phyloP scores from a whole-genome alignment of 35 echinoderm and acorn worm species.

The Eucidaris tribuloides region DNA sequence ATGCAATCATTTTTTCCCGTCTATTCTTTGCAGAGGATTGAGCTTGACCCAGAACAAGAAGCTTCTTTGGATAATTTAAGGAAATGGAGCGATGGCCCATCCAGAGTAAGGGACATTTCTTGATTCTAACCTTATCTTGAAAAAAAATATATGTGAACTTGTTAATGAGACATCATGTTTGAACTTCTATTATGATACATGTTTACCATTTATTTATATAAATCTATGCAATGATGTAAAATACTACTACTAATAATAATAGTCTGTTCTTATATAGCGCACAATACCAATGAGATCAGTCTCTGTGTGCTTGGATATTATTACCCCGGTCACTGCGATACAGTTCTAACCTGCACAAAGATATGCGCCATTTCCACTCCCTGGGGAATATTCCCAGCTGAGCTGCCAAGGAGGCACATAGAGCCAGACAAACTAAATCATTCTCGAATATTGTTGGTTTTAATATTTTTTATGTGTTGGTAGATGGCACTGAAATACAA shows the following conservation, averaged over 20 bases:
- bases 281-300: too few species aligned
- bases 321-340: too few species aligned
- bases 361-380: too few species aligned
- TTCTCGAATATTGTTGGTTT: neutral
- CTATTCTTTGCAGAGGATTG: constrained; percentile 27
- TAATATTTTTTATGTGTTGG: neutral
- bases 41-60: constrained; percentile 64
- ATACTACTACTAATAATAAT: neutral
- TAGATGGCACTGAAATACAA: neutral
- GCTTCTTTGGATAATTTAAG: constrained; percentile 55
- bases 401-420: too few species aligned
- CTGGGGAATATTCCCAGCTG: too few species aligned
- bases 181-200: neutral
- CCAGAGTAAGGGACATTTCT: constrained; percentile 56
- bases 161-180: neutral
- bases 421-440: too few species aligned
- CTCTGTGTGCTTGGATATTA: too few species aligned
- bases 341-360: too few species aligned
- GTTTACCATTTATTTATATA: neutral
- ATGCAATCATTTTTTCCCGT: neutral
- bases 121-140: neutral
- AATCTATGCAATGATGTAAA: neutral
- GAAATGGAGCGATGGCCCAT: constrained; percentile 79
- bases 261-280: neutral
- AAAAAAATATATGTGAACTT: neutral